Evolutionary conservation across 2,113 vertebrate genomes (phyloP).

Genomic region (Tiliqua scincoides): DNA sequence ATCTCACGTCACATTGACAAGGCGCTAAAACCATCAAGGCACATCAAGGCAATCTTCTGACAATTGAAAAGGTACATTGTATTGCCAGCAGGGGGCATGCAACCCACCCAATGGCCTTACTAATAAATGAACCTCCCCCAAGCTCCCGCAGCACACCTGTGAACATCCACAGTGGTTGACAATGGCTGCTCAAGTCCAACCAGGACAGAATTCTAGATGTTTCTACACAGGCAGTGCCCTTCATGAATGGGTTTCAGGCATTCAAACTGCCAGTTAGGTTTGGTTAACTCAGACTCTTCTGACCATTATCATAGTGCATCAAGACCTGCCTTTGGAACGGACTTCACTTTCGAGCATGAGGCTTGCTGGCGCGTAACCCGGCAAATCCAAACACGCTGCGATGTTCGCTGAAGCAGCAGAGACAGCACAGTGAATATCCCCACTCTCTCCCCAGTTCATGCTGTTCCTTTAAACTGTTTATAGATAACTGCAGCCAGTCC

Average conservation of each 20-base stretch:
- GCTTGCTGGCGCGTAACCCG: slow-evolving; percentile 54
- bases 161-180: no score
- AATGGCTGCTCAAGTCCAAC: no score
- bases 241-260: not conserved
- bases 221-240: not conserved
- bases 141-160: no score
- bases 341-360: slow-evolving; percentile 54
- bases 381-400: slow-evolving; percentile 62
- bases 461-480: slow-evolving; percentile 65
- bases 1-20: no score
- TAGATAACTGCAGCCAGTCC: slow-evolving; percentile 64
- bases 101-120: no score
- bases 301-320: not conserved
- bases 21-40: no score
- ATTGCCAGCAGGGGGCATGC: no score
- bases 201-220: not conserved
- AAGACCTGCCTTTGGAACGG: slow-evolving; percentile 23
- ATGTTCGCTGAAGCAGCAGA: slow-evolving; percentile 63
- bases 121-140: no score
- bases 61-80: no score
- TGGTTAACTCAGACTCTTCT: not conserved
- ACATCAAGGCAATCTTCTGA: no score
- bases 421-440: slow-evolving; percentile 27
- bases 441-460: slow-evolving; percentile 34
- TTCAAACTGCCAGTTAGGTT: not conserved